Evolutionary conservation across 2,888 invertebrate species (phyloP).

Genomic region (Dorcus parallelipipedus): DNA sequence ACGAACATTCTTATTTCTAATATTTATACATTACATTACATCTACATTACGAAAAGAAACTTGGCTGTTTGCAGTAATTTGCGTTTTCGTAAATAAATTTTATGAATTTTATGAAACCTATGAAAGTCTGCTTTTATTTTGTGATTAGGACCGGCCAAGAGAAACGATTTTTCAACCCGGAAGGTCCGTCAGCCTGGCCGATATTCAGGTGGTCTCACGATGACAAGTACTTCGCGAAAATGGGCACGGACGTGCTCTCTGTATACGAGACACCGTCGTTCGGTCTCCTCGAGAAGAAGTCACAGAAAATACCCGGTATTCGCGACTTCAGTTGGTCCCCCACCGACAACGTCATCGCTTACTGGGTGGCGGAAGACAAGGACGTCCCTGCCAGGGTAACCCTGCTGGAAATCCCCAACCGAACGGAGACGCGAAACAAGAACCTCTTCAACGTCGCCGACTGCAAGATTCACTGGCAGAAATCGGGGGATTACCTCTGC

Average conservation of each 20-base stretch:
- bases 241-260: slow-evolving; percentile 79
- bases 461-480: slow-evolving; percentile 99
- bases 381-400: slow-evolving; percentile 95
- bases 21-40: not conserved
- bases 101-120: no score
- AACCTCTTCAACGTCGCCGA: slow-evolving; percentile 98
- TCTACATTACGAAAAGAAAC: no score
- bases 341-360: slow-evolving; percentile 91
- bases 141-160: slow-evolving; percentile 75
- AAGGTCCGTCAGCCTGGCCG: slow-evolving; percentile 80
- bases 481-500: slow-evolving; percentile 94
- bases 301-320: slow-evolving; percentile 85
- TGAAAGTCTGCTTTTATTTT: not conserved
- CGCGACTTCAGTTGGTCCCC: slow-evolving; percentile 98
- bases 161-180: slow-evolving; percentile 85
- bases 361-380: slow-evolving; percentile 98
- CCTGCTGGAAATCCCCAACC: slow-evolving; percentile 86
- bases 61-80: no score
- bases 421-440: slow-evolving; percentile 85
- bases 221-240: slow-evolving; percentile 89
- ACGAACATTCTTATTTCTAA: slow-evolving; percentile 1
- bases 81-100: no score
- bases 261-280: slow-evolving; percentile 97
- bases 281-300: slow-evolving; percentile 89
- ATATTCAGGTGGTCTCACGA: slow-evolving; percentile 97